Evolutionary conservation across 2,113 vertebrate species (phyloP).

Genomic region (Gymnorhina tibicen): DNA sequence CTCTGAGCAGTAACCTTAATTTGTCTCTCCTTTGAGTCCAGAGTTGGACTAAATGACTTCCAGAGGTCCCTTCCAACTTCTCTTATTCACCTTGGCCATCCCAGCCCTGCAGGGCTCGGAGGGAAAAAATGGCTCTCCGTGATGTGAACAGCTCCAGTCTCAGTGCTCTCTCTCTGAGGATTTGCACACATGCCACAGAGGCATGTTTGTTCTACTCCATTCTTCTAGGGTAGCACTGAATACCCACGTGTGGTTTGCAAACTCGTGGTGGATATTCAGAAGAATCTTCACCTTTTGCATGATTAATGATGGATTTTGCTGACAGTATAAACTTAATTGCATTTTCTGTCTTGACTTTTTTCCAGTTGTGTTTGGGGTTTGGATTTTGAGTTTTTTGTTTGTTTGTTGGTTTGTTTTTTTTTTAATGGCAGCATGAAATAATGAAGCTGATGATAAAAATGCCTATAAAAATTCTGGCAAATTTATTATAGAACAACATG

Average conservation of each 20-base stretch:
- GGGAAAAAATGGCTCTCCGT: not conserved
- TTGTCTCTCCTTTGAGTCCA: not conserved
- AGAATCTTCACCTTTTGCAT: not conserved
- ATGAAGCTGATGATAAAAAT: slow-evolving; percentile 57
- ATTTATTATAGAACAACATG: slow-evolving; percentile 53
- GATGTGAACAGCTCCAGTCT: not conserved
- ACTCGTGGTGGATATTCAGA: not conserved
- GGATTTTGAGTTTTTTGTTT: not conserved
- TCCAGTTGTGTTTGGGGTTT: not conserved
- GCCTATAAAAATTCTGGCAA: slow-evolving; percentile 59
- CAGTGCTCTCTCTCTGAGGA: not conserved
- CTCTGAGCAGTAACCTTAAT: not conserved
- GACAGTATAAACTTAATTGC: not conserved
- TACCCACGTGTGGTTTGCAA: not conserved
- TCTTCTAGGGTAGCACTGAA: not conserved
- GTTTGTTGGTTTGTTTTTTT: not conserved
- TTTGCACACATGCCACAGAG: not conserved
- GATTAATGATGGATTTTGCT: not conserved
- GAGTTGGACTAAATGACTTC: not conserved
- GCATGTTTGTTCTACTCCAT: not conserved
- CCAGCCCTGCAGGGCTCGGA: not conserved
- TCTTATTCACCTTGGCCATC: not conserved
- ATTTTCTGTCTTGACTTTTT: not conserved
- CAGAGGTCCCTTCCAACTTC: not conserved
- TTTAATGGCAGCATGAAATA: slow-evolving; percentile 10